phyloP scores from a whole-genome alignment of 2,888 invertebrate species.

The Uropetala carovei region DNA sequence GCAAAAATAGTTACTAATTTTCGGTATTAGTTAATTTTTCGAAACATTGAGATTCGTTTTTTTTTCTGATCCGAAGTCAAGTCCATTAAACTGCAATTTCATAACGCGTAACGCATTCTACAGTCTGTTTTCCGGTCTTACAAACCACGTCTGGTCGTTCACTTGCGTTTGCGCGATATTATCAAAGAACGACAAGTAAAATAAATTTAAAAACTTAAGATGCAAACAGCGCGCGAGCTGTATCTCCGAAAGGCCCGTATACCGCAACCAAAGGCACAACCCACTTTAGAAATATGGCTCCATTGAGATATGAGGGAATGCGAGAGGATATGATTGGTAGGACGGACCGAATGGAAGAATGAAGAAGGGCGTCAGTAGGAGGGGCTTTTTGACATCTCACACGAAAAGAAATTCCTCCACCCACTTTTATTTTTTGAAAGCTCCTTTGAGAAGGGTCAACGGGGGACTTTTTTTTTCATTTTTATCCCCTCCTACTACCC shows the following conservation, averaged over 20 bases:
- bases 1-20: too few relatives aligned
- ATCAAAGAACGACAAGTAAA: too few relatives aligned
- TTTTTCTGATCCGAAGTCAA: too few relatives aligned
- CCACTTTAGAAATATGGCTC: not conserved
- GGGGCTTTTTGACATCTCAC: not conserved
- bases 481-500: not conserved
- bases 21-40: too few relatives aligned
- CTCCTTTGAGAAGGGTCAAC: constrained; percentile 24
- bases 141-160: too few relatives aligned
- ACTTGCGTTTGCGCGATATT: too few relatives aligned
- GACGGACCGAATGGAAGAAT: not conserved
- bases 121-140: too few relatives aligned
- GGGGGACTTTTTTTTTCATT: not conserved
- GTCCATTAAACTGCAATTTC: too few relatives aligned
- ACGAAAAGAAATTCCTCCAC: not conserved
- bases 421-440: constrained; percentile 8
- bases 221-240: too few relatives aligned
- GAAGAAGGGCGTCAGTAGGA: not conserved
- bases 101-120: too few relatives aligned
- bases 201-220: too few relatives aligned
- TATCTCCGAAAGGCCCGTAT: not conserved
- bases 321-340: not conserved
- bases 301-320: constrained; percentile 7
- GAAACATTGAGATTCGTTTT: too few relatives aligned
- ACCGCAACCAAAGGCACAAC: not conserved